phyloP scores from a whole-genome alignment of 2,797 vertebrate genomes.

The Somateria mollissima region DNA sequence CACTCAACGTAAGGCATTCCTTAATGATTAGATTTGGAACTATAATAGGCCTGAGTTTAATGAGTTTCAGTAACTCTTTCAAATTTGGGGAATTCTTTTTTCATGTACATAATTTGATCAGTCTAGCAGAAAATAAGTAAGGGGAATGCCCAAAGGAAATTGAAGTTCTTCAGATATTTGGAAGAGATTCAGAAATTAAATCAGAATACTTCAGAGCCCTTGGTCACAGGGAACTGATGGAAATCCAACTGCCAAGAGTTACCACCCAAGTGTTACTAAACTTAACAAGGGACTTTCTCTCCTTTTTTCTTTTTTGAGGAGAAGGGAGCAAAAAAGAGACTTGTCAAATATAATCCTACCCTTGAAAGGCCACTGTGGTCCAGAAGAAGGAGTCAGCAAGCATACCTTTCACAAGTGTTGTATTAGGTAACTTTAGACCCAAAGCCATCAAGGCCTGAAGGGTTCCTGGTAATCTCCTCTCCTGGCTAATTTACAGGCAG shows the following conservation, averaged over 20 bases:
- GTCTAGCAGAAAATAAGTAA: constrained; percentile 27
- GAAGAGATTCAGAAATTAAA: constrained; percentile 32
- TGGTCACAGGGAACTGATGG: background rate
- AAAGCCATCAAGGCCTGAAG: background rate
- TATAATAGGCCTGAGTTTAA: background rate
- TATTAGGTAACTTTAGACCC: background rate
- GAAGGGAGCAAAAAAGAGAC: constrained; percentile 11
- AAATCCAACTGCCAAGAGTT: background rate
- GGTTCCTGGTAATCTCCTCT: background rate
- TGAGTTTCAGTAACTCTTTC: constrained; percentile 51
- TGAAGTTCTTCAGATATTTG: constrained; percentile 13
- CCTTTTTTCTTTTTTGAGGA: background rate
- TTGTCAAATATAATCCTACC: background rate
- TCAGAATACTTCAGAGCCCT: background rate
- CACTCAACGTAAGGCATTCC: constrained; percentile 47
- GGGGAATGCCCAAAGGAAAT: constrained; percentile 8
- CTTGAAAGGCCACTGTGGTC: background rate
- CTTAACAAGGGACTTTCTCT: background rate
- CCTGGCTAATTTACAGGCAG: background rate
- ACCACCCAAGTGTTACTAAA: constrained; percentile 17
- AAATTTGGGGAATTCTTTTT: constrained; percentile 31
- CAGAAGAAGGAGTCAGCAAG: background rate
- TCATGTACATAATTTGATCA: background rate
- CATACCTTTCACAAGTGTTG: background rate
- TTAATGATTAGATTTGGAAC: constrained; percentile 49